A percentile compares a stretch with the other conserved stretches of the same genome.
phyloP scores from a whole-genome alignment of 2,113 vertebrate genomes.

The Aspidoscelis tigris region DNA sequence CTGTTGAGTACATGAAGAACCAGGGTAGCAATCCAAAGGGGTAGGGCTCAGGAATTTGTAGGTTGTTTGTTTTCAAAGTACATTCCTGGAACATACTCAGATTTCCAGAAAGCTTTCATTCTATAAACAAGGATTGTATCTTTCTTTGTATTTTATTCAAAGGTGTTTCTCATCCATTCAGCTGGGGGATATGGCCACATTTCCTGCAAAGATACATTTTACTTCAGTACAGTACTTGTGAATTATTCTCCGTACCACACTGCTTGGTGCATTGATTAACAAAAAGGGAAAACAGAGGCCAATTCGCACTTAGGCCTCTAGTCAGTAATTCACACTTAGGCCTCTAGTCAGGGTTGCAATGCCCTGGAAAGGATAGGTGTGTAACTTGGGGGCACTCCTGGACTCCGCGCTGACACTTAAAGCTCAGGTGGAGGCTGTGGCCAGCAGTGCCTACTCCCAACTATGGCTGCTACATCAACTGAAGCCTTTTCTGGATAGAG shows the following conservation, averaged over 20 bases:
- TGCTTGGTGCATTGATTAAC: not conserved
- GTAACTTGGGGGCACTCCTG: no score
- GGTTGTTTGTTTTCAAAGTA: constrained; percentile 49
- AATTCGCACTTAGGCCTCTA: not conserved
- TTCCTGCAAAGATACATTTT: no score
- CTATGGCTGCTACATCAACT: no score
- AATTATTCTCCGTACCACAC: not conserved
- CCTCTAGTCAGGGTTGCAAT: no score
- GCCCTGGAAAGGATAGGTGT: no score
- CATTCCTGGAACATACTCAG: constrained; percentile 60
- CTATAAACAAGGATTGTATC: constrained; percentile 35
- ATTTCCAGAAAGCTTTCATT: constrained; percentile 51
- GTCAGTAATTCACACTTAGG: no score
- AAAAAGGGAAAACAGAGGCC: not conserved
- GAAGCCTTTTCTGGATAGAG: no score
- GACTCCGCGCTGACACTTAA: no score
- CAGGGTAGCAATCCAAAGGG: constrained; percentile 33
- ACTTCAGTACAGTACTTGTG: no score
- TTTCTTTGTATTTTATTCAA: constrained; percentile 14
- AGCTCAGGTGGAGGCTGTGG: no score
- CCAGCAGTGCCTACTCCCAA: no score
- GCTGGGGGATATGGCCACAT: no score
- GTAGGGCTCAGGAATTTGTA: constrained; percentile 55
- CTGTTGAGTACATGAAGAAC: constrained; percentile 29
- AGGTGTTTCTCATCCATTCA: not conserved